Evolutionary conservation across 2,113 vertebrate genomes (phyloP).

Genomic region (Periophthalmodon schlosseri): DNA sequence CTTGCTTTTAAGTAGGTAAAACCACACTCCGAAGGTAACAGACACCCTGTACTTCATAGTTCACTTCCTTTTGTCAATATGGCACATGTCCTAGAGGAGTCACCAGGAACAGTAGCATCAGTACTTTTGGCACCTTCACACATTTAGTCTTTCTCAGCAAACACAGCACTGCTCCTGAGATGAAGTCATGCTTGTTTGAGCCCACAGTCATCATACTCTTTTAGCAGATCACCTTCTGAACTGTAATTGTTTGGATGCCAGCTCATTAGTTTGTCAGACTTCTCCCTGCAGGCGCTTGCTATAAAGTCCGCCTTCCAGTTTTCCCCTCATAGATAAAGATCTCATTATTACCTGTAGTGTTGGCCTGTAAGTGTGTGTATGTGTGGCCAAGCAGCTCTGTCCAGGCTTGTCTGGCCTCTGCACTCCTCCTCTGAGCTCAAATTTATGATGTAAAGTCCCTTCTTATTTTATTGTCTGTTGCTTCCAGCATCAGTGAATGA

Average conservation of each 20-base stretch:
- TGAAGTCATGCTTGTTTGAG: slow-evolving; percentile 36
- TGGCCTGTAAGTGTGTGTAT: slow-evolving; percentile 26
- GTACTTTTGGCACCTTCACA: slow-evolving; percentile 44
- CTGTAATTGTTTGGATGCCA: slow-evolving; percentile 51
- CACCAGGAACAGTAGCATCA: slow-evolving; percentile 29
- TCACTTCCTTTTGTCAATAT: slow-evolving; percentile 49
- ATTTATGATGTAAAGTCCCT: slow-evolving; percentile 44
- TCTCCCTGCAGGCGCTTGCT: slow-evolving; percentile 33
- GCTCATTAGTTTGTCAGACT: slow-evolving; percentile 56
- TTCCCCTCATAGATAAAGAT: slow-evolving; percentile 52
- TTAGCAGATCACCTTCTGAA: slow-evolving; percentile 38
- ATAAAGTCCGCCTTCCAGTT: slow-evolving; percentile 31
- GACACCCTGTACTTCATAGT: slow-evolving; percentile 55
- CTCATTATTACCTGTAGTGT: slow-evolving; percentile 45
- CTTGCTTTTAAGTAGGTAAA: slow-evolving; percentile 62
- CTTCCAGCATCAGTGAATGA: slow-evolving; percentile 59
- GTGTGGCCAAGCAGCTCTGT: slow-evolving; percentile 49
- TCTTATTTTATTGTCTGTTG: slow-evolving; percentile 42
- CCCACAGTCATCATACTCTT: not conserved
- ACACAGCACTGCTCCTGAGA: slow-evolving; percentile 22
- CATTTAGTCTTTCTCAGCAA: slow-evolving; percentile 28
- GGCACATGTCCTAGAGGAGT: not conserved
- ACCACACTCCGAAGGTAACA: slow-evolving; percentile 55
- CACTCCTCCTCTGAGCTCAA: slow-evolving; percentile 24
- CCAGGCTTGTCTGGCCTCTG: slow-evolving; percentile 55